These are phyloP conservation scores for Zaprionus ornatus DNA, from an alignment of 1,140 invertebrate genomes.

Conservation along the genomic window DNA sequence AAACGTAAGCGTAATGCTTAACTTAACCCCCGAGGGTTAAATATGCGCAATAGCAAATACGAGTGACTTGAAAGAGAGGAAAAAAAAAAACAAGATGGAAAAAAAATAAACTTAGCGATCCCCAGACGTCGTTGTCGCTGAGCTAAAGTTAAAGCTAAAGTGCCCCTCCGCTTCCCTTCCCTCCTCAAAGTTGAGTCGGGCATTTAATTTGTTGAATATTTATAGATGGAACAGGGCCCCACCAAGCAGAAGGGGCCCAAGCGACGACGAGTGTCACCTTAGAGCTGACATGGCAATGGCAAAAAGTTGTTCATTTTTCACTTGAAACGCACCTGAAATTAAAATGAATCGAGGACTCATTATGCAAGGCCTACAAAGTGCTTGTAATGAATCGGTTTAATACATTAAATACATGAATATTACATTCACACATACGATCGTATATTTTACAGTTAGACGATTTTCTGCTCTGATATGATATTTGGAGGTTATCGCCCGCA, in stretches of 20 bases:
- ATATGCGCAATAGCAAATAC: constrained; percentile 73
- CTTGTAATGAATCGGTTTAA: constrained; percentile 17
- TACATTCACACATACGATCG: not conserved
- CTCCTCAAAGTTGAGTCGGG: constrained; percentile 15
- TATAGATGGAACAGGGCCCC: constrained; percentile 43
- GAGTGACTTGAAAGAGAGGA: constrained; percentile 43
- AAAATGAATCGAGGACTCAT: constrained; percentile 25
- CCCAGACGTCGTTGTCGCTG: not conserved
- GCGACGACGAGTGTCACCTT: constrained; percentile 59
- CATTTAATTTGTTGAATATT: constrained; percentile 73
- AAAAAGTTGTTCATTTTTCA: constrained; percentile 23
- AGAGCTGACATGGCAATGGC: constrained; percentile 58
- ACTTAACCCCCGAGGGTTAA: constrained; percentile 78
- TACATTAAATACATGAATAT: constrained; percentile 18
- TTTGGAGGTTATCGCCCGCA: constrained; percentile 63
- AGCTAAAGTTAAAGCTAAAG: constrained; percentile 25
- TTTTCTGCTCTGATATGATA: constrained; percentile 62
- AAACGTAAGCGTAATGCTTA: constrained; percentile 75
- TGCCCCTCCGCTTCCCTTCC: constrained; percentile 10
- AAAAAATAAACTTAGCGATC: constrained; percentile 22
- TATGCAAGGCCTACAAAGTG: constrained; percentile 38
- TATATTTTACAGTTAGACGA: constrained; percentile 12
- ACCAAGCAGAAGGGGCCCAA: not conserved
- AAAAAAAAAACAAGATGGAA: constrained; percentile 3
- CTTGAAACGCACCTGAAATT: constrained; percentile 32